These are phyloP conservation scores for Porites australiensis DNA, from an alignment of 64 coral and sea anemone species.

Conservation along the genomic window DNA sequence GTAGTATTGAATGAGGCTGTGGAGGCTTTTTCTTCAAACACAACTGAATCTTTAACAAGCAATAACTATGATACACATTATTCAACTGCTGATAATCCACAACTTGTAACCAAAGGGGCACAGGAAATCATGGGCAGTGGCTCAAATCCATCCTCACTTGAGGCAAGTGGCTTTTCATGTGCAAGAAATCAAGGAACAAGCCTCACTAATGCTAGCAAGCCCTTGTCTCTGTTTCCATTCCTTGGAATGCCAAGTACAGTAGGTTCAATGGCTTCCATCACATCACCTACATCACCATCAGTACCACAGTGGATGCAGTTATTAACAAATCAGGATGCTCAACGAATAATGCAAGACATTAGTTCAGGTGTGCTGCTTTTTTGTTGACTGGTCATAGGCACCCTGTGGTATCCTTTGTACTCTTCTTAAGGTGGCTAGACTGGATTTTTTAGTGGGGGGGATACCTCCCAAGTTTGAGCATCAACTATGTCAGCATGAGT, in stretches of 20 bases:
- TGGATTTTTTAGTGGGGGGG: no score
- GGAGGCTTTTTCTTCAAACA: background rate
- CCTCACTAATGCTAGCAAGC: background rate
- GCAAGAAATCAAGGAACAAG: background rate
- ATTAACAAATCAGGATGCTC: background rate
- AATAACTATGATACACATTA: background rate
- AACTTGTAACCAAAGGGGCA: background rate
- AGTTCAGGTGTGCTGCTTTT: background rate
- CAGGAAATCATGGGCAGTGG: background rate
- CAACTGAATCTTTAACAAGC: background rate
- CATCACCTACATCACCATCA: background rate
- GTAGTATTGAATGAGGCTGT: background rate
- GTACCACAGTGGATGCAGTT: slow-evolving; percentile 20
- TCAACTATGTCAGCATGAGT: no score
- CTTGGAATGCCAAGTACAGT: background rate
- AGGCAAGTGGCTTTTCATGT: background rate
- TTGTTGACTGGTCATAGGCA: background rate
- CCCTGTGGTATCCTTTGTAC: background rate
- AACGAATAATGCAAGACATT: background rate
- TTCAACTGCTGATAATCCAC: background rate
- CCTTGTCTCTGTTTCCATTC: background rate
- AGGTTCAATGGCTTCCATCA: background rate
- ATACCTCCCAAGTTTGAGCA: no score
- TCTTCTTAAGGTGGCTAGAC: no score
- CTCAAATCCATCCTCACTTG: background rate